These are phyloP conservation scores for Mythimna lalbum DNA, from an alignment of 2,888 invertebrate species.

Conservation along the genomic window DNA sequence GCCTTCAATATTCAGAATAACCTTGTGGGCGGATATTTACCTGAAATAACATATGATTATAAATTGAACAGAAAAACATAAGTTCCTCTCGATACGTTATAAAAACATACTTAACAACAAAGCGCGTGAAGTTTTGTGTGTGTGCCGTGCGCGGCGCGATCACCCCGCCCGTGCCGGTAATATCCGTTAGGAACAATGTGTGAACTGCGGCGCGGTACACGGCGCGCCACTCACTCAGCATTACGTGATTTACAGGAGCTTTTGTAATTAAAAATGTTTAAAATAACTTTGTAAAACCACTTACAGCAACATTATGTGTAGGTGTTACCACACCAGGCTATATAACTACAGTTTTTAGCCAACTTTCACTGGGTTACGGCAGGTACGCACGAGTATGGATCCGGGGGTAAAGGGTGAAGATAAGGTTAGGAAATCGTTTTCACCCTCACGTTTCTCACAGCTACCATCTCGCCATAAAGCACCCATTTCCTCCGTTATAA, in stretches of 20 bases:
- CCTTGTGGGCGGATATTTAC: too few species aligned
- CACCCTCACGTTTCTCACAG: background rate
- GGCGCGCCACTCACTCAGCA: background rate
- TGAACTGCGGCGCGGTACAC: background rate
- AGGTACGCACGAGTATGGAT: background rate
- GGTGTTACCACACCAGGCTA: background rate
- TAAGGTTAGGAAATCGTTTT: background rate
- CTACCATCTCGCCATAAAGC: conserved; percentile 3
- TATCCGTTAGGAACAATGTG: conserved; percentile 12
- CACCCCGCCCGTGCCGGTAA: background rate
- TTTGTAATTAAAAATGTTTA: conserved; percentile 8
- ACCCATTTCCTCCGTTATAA: conserved; percentile 12
- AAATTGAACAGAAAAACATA: background rate
- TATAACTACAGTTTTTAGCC: background rate
- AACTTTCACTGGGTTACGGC: background rate
- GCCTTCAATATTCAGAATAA: background rate
- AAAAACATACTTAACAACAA: conserved; percentile 8
- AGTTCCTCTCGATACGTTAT: background rate
- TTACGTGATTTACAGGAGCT: conserved; percentile 1
- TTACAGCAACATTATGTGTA: background rate
- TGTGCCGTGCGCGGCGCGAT: background rate
- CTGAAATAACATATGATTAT: background rate
- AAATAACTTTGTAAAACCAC: background rate
- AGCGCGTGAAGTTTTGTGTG: background rate
- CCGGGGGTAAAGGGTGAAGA: background rate